A percentile compares a stretch with the other conserved stretches of the same genome.
These are phyloP conservation scores for Aulostomus chinensis DNA, from an alignment of 2,797 vertebrate species.

Conservation along the genomic window DNA sequence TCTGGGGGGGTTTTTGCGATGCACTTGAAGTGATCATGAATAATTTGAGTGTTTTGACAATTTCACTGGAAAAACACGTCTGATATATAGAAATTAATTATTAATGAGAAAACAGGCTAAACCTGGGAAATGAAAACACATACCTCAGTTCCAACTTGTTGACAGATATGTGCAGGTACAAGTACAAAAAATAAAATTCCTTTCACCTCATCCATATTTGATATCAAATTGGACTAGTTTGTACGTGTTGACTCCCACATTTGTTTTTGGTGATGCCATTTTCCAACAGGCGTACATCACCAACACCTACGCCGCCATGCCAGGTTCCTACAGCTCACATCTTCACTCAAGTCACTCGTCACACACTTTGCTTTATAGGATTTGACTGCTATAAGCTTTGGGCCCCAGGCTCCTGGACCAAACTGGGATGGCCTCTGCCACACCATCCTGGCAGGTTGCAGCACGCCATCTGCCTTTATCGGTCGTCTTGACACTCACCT, in stretches of 20 bases:
- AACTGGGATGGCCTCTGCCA: constrained; percentile 32
- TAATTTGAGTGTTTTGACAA: too few species aligned
- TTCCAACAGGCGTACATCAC: constrained; percentile 50
- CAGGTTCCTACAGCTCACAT: constrained; percentile 33
- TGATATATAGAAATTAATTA: background rate
- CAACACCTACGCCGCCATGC: constrained; percentile 34
- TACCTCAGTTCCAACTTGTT: background rate
- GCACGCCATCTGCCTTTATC: constrained; percentile 50
- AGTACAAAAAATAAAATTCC: constrained; percentile 2
- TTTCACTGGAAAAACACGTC: too few species aligned
- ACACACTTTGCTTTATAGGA: constrained; percentile 28
- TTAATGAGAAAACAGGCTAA: background rate
- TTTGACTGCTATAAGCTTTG: constrained; percentile 54
- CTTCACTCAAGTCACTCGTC: constrained; percentile 26
- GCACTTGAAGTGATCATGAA: too few species aligned
- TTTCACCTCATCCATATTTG: constrained; percentile 18
- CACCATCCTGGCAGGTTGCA: constrained; percentile 27
- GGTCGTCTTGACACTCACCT: constrained; percentile 33
- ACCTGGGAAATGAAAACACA: background rate
- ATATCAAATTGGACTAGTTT: constrained; percentile 15
- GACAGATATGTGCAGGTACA: background rate
- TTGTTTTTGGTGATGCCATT: constrained; percentile 3
- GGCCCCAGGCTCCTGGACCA: constrained; percentile 33
- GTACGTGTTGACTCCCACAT: constrained; percentile 32
- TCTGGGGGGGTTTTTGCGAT: too few species aligned